Percentiles rank a stretch among this genome's conserved stretches.
Evolutionary conservation across 2,797 vertebrate species (phyloP).

Genomic region (Brachyrhaphis roseni): DNA sequence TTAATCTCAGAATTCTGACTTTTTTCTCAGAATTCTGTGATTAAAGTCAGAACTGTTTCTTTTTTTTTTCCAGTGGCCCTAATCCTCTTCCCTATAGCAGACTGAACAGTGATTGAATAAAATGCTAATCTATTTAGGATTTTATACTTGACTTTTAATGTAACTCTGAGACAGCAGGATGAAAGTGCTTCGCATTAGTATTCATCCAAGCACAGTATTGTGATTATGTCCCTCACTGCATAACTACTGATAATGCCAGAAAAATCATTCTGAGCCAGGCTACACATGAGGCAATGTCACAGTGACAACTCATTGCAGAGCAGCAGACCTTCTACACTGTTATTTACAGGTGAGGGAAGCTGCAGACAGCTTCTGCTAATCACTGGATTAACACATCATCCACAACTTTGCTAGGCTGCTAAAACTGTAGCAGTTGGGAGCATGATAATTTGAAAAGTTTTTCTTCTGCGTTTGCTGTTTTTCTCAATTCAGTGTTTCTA

Average conservation of each 20-base stretch:
- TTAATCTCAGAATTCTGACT: no score
- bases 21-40: no score
- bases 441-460: background rate
- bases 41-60: no score
- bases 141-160: conserved; percentile 79
- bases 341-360: conserved; percentile 8
- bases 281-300: conserved; percentile 24
- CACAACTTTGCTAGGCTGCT: background rate
- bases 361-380: background rate
- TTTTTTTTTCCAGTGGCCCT: no score
- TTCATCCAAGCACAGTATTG: conserved; percentile 17
- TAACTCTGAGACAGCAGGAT: conserved; percentile 47
- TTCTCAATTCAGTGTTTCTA: background rate
- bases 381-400: background rate
- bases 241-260: conserved; percentile 36
- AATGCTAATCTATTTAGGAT: conserved; percentile 58
- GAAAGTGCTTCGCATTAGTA: conserved; percentile 53
- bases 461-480: background rate
- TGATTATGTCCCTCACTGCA: conserved; percentile 40
- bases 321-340: conserved; percentile 7
- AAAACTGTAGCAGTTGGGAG: background rate
- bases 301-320: conserved; percentile 3
- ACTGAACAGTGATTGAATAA: conserved; percentile 72
- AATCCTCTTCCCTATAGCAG: background rate
- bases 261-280: conserved; percentile 38